Evolutionary conservation across 2,888 invertebrate genomes (phyloP).

Genomic region (Drosophila tanythrix): DNA sequence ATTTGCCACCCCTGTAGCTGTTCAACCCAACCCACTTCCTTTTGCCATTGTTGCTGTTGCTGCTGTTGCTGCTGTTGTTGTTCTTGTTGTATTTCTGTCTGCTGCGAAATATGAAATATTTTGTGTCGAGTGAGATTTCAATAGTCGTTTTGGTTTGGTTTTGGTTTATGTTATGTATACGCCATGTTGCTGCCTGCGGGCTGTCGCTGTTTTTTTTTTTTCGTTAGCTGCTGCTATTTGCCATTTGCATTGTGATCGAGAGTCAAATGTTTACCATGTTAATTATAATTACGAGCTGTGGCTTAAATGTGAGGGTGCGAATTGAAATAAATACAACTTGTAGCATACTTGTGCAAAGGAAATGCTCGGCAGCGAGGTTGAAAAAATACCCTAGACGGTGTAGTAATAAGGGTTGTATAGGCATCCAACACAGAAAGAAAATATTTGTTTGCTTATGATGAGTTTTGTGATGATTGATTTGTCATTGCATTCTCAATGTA

Average conservation of each 20-base stretch:
- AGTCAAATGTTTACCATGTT: constrained; percentile 62
- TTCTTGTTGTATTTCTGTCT: constrained; percentile 13
- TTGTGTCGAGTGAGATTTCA: constrained; percentile 37
- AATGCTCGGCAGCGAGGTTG: background rate
- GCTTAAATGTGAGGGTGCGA: constrained; percentile 23
- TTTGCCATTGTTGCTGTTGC: background rate
- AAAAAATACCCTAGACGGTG: background rate
- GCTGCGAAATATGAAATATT: constrained; percentile 49
- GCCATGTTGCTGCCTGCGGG: constrained; percentile 41
- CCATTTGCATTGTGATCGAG: constrained; percentile 44
- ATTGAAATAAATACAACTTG: constrained; percentile 20
- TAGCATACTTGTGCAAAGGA: background rate
- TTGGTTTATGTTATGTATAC: constrained; percentile 35
- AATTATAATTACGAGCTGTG: constrained; percentile 57
- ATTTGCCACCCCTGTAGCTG: constrained; percentile 4
- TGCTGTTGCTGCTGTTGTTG: background rate
- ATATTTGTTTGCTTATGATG: too few species aligned
- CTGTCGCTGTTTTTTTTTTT: constrained; percentile 1
- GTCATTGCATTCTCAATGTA: too few species aligned
- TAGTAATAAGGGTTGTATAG: background rate
- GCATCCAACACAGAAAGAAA: background rate
- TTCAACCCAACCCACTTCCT: constrained; percentile 6
- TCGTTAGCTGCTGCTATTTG: constrained; percentile 12
- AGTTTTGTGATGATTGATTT: background rate
- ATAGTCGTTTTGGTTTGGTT: constrained; percentile 35